These are phyloP conservation scores for Lepisosteus osseus DNA, from an alignment of 2,113 vertebrate genomes.

Conservation along the genomic window DNA sequence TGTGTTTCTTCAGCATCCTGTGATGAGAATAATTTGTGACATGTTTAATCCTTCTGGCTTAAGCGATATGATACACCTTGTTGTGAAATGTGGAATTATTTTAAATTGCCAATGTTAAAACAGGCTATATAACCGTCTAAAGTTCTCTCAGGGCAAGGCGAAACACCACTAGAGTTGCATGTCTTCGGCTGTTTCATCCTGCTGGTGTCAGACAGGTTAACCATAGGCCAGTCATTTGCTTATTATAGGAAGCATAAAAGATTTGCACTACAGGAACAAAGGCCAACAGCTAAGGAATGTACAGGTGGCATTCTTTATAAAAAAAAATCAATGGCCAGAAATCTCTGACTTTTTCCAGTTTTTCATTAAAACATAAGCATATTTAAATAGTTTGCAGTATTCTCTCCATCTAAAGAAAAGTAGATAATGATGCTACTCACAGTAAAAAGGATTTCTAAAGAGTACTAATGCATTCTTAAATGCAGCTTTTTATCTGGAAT, in stretches of 20 bases:
- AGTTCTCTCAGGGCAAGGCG: constrained; percentile 33
- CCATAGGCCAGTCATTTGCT: constrained; percentile 50
- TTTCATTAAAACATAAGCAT: too few relatives aligned
- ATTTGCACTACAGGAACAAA: constrained; percentile 32
- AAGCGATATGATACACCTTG: neutral
- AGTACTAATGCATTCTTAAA: too few relatives aligned
- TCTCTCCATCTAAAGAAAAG: too few relatives aligned
- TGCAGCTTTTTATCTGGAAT: too few relatives aligned
- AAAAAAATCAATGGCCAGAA: too few relatives aligned
- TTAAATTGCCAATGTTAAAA: constrained; percentile 23
- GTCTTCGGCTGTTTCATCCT: constrained; percentile 33
- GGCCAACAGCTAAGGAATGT: constrained; percentile 28
- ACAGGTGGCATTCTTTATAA: constrained; percentile 22
- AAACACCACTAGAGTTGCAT: constrained; percentile 35
- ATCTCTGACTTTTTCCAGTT: too few relatives aligned
- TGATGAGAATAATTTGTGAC: too few relatives aligned
- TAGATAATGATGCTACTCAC: too few relatives aligned
- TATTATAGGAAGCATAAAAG: constrained; percentile 42
- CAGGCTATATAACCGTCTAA: constrained; percentile 25
- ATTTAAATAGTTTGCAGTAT: too few relatives aligned
- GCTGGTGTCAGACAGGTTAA: constrained; percentile 51
- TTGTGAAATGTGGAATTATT: neutral
- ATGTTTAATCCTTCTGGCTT: neutral
- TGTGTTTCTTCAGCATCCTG: too few relatives aligned
- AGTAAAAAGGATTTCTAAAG: too few relatives aligned